These are phyloP conservation scores for Indicator maculatus DNA, from an alignment of 2,113 vertebrate genomes.

Conservation along the genomic window DNA sequence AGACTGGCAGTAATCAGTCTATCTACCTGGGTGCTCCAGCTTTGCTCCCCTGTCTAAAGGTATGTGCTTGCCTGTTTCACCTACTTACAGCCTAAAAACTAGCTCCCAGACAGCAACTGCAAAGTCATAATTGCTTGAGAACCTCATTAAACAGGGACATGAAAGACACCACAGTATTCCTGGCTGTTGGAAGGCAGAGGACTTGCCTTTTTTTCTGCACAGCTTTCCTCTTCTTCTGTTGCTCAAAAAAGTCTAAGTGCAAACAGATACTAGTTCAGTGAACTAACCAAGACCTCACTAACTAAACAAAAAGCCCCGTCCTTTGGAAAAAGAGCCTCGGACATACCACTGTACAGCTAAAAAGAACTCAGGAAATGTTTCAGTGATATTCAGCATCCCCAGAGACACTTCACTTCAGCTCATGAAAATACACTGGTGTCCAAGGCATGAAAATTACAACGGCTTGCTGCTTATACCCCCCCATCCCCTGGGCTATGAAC, in stretches of 20 bases:
- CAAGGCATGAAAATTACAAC: slow-evolving; percentile 73
- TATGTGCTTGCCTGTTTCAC: neutral
- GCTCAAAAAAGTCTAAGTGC: neutral
- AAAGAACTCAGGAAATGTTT: slow-evolving; percentile 82
- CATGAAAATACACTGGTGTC: slow-evolving; percentile 76
- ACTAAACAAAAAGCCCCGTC: slow-evolving; percentile 70
- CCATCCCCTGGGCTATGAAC: slow-evolving; percentile 1
- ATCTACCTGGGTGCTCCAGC: neutral
- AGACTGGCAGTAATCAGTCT: neutral
- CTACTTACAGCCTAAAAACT: neutral
- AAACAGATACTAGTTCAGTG: slow-evolving; percentile 15
- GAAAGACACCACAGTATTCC: neutral
- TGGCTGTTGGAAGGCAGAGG: neutral
- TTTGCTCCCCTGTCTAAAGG: neutral
- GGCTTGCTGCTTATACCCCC: slow-evolving; percentile 69
- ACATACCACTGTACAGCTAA: slow-evolving; percentile 67
- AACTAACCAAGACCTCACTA: slow-evolving; percentile 51
- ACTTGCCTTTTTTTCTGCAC: neutral
- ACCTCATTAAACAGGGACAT: neutral
- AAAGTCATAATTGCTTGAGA: neutral
- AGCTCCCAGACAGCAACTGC: neutral
- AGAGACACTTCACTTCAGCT: slow-evolving; percentile 74
- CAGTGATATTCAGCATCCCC: slow-evolving; percentile 73
- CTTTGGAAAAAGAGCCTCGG: slow-evolving; percentile 66
- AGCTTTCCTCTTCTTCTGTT: neutral